Conservation (phyloP, 1,140 invertebrate genomes). For the Caenorhabditis inopinata region DNA sequence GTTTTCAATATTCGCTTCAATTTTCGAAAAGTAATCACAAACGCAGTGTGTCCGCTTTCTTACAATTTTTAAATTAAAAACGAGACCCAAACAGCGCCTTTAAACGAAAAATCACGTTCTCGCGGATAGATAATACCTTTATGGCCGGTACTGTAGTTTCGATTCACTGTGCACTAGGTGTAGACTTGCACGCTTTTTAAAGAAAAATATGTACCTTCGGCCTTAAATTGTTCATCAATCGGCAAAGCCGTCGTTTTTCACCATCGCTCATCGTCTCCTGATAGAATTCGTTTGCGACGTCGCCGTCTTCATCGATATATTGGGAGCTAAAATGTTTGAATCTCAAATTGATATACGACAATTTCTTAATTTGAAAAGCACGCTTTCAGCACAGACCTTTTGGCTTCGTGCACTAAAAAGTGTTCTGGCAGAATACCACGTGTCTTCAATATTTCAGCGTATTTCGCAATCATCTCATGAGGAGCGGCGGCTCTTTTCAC, state of each 20-base stretch:
- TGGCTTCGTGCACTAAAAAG: conserved; percentile 7
- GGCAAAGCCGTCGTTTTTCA: neutral
- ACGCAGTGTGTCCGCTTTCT: too few relatives aligned
- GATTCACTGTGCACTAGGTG: too few relatives aligned
- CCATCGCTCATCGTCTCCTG: conserved; percentile 23
- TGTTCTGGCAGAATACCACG: conserved; percentile 17
- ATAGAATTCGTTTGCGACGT: conserved; percentile 21
- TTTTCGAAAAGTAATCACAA: too few relatives aligned
- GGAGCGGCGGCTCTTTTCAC: neutral
- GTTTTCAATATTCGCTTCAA: too few relatives aligned
- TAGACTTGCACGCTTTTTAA: too few relatives aligned
- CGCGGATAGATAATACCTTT: too few relatives aligned
- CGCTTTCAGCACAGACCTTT: neutral
- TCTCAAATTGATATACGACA: neutral
- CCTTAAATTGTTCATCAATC: neutral
- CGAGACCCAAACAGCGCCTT: too few relatives aligned
- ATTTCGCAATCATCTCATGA: conserved; percentile 3
- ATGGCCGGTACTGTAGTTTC: too few relatives aligned
- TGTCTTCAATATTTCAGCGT: conserved; percentile 4
- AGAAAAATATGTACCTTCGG: neutral
- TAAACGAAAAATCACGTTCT: too few relatives aligned
- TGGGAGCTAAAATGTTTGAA: neutral
- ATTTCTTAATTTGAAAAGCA: too few relatives aligned
- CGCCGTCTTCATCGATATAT: conserved; percentile 12
- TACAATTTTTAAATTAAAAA: neutral